Evolutionary conservation across 2,797 vertebrate genomes (phyloP).

Genomic region (Setipinna tenuifilis): DNA sequence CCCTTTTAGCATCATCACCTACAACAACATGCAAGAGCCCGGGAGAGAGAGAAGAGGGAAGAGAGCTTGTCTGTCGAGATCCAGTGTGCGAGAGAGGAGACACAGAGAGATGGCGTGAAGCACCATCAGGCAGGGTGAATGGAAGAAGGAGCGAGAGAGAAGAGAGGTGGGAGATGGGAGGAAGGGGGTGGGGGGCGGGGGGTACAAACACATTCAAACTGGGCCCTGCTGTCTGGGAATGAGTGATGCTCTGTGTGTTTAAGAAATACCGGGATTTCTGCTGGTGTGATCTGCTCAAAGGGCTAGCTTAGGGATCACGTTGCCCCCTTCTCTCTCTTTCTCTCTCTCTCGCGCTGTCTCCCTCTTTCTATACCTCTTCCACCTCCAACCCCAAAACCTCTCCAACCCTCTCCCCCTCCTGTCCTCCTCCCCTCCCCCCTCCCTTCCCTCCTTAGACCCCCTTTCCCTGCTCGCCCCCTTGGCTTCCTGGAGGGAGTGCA

Average conservation of each 20-base stretch:
- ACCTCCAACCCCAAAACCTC: no score
- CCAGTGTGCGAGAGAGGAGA: no score
- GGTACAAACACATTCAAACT: not conserved
- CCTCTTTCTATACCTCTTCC: no score
- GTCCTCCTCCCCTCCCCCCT: not conserved
- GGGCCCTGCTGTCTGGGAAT: conserved; percentile 21
- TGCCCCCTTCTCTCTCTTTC: conserved; percentile 22
- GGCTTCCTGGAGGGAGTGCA: conserved; percentile 57
- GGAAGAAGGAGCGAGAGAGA: not conserved
- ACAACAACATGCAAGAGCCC: conserved; percentile 28
- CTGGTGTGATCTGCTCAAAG: conserved; percentile 47
- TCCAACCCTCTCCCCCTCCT: not conserved
- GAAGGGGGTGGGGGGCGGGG: not conserved
- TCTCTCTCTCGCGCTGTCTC: not conserved
- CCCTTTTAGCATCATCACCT: conserved; percentile 17
- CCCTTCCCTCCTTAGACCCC: conserved; percentile 14
- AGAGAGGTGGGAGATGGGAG: not conserved
- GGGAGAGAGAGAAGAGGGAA: not conserved
- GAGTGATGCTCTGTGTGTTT: conserved; percentile 39
- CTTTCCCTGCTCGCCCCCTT: conserved; percentile 41
- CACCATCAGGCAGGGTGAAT: no score
- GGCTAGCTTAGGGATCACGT: conserved; percentile 49
- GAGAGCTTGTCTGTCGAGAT: not conserved
- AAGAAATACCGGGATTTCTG: conserved; percentile 46
- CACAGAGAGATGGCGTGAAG: no score